Conservation (phyloP, 2,888 invertebrate species). For the Agrochola lychnidis region DNA sequence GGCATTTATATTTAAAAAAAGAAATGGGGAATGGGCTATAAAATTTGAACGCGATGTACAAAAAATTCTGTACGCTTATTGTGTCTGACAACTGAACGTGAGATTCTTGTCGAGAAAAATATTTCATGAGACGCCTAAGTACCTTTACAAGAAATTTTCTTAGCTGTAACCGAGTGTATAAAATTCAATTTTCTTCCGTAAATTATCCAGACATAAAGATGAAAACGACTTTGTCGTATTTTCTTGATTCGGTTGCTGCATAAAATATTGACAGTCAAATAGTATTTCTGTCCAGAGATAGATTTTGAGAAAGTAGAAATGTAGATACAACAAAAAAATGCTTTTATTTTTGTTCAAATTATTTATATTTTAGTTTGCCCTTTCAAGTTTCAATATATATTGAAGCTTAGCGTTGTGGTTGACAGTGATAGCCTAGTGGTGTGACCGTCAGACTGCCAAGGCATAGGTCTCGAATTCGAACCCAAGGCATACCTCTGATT, state of each 20-base stretch:
- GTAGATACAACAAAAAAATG: neutral
- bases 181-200: constrained; percentile 42
- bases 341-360: neutral
- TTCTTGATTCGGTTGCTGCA: constrained; percentile 13
- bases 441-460: too few species aligned
- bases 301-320: neutral
- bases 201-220: constrained; percentile 27
- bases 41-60: constrained; percentile 36
- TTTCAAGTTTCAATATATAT: neutral
- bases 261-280: constrained; percentile 7
- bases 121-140: constrained; percentile 35
- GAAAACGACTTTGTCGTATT: constrained; percentile 17
- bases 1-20: constrained; percentile 54
- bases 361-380: neutral
- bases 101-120: constrained; percentile 38
- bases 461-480: too few species aligned
- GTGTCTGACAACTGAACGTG: constrained; percentile 47
- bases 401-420: too few species aligned
- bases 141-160: constrained; percentile 20
- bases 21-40: constrained; percentile 32
- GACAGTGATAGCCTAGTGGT: too few species aligned
- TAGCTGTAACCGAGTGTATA: constrained; percentile 26
- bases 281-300: neutral
- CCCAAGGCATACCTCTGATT: too few species aligned
- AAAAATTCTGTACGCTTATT: constrained; percentile 42